These are phyloP conservation scores for Orussus abietinus DNA, from an alignment of 1,140 invertebrate species.

Conservation along the genomic window DNA sequence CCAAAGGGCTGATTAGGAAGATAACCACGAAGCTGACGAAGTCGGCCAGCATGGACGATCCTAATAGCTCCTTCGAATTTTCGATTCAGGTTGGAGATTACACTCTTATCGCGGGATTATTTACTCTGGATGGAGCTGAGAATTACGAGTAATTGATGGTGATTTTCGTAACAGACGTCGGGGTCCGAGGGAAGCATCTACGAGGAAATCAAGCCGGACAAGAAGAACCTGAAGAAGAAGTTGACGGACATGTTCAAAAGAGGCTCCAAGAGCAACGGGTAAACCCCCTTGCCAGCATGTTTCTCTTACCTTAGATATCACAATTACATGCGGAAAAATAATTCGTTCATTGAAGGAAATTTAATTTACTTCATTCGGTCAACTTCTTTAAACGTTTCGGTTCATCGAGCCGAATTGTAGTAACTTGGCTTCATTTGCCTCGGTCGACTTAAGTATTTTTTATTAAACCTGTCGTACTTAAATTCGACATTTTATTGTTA, in stretches of 20 bases:
- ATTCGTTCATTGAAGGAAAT: slow-evolving; percentile 6
- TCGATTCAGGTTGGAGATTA: slow-evolving; percentile 50
- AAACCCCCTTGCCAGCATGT: slow-evolving; percentile 22
- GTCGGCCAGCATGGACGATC: slow-evolving; percentile 75
- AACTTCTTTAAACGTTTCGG: slow-evolving; percentile 8
- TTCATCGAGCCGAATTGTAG: no score
- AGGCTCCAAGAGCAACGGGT: slow-evolving; percentile 68
- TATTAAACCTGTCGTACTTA: slow-evolving; percentile 1
- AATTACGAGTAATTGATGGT: no score
- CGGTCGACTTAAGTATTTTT: no score
- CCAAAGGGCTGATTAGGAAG: slow-evolving; percentile 78
- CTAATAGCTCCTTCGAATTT: slow-evolving; percentile 55
- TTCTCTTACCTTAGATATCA: no score
- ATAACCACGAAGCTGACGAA: slow-evolving; percentile 76
- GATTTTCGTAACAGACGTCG: slow-evolving; percentile 64
- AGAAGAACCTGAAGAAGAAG: slow-evolving; percentile 73
- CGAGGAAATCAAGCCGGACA: slow-evolving; percentile 61
- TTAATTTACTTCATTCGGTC: slow-evolving; percentile 2
- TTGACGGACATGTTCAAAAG: slow-evolving; percentile 80
- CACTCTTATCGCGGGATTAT: slow-evolving; percentile 6
- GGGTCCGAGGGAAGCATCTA: slow-evolving; percentile 74
- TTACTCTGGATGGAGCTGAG: no score
- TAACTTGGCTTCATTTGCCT: no score
- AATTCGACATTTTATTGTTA: slow-evolving; percentile 8
- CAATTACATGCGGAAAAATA: no score